A percentile compares a stretch with the other conserved stretches of the same genome.
Evolutionary conservation across 2,797 vertebrate species (phyloP).

Genomic region (Dipus sagitta): DNA sequence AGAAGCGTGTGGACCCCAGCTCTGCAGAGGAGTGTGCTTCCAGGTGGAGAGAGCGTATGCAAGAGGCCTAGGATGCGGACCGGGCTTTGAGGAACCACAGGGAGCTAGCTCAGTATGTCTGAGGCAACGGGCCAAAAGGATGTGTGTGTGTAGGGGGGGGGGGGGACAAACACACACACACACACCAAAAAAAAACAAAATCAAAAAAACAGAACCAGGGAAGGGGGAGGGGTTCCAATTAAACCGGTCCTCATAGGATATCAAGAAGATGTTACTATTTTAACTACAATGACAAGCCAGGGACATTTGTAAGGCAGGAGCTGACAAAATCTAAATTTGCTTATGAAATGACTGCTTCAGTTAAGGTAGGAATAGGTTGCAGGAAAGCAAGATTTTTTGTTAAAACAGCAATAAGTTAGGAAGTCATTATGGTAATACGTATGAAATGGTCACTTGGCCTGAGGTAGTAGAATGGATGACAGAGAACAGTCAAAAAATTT

Average conservation of each 20-base stretch:
- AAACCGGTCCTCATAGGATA: neutral
- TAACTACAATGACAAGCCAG: neutral
- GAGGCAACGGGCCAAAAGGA: neutral
- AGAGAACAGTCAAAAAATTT: slow-evolving; percentile 24
- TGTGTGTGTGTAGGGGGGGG: neutral
- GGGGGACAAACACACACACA: no score
- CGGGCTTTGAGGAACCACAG: neutral
- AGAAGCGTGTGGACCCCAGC: neutral
- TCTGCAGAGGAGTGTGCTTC: neutral
- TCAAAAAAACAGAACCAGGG: neutral
- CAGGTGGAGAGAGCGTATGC: neutral
- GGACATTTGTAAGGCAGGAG: neutral
- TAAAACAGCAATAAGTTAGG: neutral
- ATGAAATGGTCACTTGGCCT: slow-evolving; percentile 9
- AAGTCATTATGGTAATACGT: slow-evolving; percentile 2
- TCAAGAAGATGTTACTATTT: neutral
- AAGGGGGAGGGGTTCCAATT: neutral
- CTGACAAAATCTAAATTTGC: slow-evolving; percentile 21
- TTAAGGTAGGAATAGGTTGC: slow-evolving; percentile 33
- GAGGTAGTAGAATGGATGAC: neutral
- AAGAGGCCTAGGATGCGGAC: neutral
- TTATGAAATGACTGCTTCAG: slow-evolving; percentile 7
- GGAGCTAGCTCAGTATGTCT: neutral
- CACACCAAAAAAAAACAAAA: neutral
- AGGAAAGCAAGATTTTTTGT: neutral